phyloP scores from a whole-genome alignment of 1,140 invertebrate genomes.

The Hycleus cichorii region DNA sequence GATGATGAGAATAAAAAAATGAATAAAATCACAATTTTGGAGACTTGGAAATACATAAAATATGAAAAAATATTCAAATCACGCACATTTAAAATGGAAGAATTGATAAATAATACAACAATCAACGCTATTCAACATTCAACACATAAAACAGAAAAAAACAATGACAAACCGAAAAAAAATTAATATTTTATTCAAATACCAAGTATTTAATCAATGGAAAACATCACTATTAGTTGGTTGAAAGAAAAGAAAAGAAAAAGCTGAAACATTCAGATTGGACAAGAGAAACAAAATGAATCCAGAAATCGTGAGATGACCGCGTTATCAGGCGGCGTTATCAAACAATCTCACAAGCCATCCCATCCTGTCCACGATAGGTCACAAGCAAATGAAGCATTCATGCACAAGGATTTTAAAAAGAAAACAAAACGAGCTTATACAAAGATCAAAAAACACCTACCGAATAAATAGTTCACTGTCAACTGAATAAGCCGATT shows the following conservation, averaged over 20 bases:
- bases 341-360: not conserved
- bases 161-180: too few species aligned
- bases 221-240: constrained; percentile 1
- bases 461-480: constrained; percentile 65
- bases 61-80: too few species aligned
- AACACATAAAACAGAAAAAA: too few species aligned
- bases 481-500: constrained; percentile 59
- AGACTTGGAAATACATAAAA: too few species aligned
- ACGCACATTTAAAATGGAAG: too few species aligned
- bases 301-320: constrained; percentile 13
- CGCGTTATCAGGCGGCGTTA: constrained; percentile 10
- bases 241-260: constrained; percentile 1
- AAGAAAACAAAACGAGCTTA: not conserved
- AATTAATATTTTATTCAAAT: too few species aligned
- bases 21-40: too few species aligned
- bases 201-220: constrained; percentile 14
- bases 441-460: constrained; percentile 6
- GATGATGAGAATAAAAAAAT: too few species aligned
- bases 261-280: constrained; percentile 1
- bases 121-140: too few species aligned
- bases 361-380: not conserved
- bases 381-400: constrained; percentile 8
- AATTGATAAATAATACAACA: too few species aligned
- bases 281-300: constrained; percentile 8
- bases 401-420: constrained; percentile 9